A percentile compares a stretch with the other conserved stretches of the same genome.
Conservation (phyloP, 2,113 vertebrate species). For the Pteropus alecto region DNA sequence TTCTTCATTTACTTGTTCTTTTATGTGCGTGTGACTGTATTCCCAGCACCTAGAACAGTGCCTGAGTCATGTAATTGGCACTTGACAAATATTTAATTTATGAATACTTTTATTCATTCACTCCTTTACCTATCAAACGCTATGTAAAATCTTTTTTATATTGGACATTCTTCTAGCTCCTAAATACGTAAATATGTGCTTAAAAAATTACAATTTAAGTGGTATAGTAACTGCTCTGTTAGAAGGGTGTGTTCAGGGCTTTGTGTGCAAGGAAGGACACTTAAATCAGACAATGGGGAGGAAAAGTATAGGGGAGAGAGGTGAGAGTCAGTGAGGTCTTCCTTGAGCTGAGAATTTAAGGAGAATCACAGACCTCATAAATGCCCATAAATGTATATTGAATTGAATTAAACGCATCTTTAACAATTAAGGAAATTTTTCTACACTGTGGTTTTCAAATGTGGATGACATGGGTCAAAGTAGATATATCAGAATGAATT, state of each 20-base stretch:
- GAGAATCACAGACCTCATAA: neutral
- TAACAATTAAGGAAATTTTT: slow-evolving; percentile 14
- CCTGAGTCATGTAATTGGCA: neutral
- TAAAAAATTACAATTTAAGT: neutral
- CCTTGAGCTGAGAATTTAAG: neutral
- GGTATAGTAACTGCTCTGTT: neutral
- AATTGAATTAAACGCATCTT: neutral
- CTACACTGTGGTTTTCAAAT: neutral
- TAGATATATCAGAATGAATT: neutral
- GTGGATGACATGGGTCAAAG: neutral
- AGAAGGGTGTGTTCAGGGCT: neutral
- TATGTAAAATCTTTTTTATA: neutral
- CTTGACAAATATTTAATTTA: neutral
- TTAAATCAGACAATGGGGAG: neutral
- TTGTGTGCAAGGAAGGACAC: neutral
- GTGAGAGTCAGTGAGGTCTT: neutral
- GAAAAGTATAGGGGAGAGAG: neutral
- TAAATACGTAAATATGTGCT: neutral
- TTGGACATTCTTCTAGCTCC: neutral
- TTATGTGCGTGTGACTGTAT: neutral
- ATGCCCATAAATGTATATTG: neutral
- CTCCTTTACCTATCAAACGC: neutral
- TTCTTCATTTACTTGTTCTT: neutral
- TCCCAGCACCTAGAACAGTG: neutral
- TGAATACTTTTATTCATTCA: neutral